A percentile compares a stretch with the other conserved stretches of the same genome.
Conservation (phyloP, 2,797 vertebrate species). For the Lepus townsendii region DNA sequence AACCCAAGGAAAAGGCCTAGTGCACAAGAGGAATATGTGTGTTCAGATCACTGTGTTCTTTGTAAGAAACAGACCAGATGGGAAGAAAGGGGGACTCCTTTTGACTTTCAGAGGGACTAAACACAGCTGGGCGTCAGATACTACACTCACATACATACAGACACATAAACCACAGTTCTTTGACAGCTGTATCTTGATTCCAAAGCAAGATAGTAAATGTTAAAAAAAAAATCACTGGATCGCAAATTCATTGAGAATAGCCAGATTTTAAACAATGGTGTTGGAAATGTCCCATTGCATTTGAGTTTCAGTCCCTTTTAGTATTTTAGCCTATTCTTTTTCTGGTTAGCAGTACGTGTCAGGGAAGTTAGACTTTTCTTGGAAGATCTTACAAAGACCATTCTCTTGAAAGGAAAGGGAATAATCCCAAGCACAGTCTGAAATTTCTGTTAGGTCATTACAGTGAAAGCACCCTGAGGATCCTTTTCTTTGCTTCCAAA, state of each 20-base stretch:
- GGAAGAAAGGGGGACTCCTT: not conserved
- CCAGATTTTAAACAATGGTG: conserved; percentile 47
- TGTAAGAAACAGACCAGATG: conserved; percentile 74
- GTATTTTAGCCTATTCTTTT: conserved; percentile 4
- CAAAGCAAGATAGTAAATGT: conserved; percentile 55
- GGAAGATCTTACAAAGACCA: conserved; percentile 18
- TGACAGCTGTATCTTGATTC: conserved; percentile 47
- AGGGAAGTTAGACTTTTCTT: conserved; percentile 49
- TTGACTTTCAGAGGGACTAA: conserved; percentile 72
- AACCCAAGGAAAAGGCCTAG: not conserved
- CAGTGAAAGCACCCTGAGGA: not conserved
- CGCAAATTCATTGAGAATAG: not conserved
- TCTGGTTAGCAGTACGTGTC: not conserved
- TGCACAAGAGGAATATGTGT: conserved; percentile 67
- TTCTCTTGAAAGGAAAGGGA: conserved; percentile 32
- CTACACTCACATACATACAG: not conserved
- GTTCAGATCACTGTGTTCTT: conserved; percentile 75
- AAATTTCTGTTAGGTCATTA: not conserved
- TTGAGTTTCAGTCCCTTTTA: conserved; percentile 54
- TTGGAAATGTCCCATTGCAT: conserved; percentile 27
- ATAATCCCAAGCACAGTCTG: not conserved
- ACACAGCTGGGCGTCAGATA: conserved; percentile 71
- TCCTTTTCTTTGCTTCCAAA: not conserved
- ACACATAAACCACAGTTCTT: conserved; percentile 12
- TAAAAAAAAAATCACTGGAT: conserved; percentile 57